These are phyloP conservation scores for Chironomus striatipennis DNA, from an alignment of 1,140 invertebrate species.

Conservation along the genomic window DNA sequence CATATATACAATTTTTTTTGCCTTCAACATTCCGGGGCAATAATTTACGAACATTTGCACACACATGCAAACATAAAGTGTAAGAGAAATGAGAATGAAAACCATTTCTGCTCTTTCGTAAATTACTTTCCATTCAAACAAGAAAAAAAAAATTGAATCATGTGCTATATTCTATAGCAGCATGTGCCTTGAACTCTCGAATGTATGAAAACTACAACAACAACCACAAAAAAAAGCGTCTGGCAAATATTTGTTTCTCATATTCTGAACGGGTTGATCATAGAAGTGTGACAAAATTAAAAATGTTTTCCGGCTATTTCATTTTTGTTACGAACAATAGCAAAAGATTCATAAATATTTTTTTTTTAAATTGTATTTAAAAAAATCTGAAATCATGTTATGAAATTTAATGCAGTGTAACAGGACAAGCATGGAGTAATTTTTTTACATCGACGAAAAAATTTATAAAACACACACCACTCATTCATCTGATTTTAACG, in stretches of 20 bases:
- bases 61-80: no score
- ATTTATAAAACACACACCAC: no score
- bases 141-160: background rate
- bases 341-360: conserved; percentile 14
- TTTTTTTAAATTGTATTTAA: background rate
- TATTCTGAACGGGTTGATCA: background rate
- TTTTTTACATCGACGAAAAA: background rate
- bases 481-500: background rate
- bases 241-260: conserved; percentile 4
- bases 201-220: background rate
- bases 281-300: conserved; percentile 9
- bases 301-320: conserved; percentile 12
- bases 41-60: no score
- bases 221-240: background rate
- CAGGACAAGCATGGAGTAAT: background rate
- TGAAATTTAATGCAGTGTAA: conserved; percentile 2
- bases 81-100: no score
- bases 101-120: no score
- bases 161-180: background rate
- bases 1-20: no score
- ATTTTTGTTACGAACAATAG: background rate
- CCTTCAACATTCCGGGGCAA: no score
- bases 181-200: background rate
- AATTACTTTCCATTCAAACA: no score
- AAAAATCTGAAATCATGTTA: conserved; percentile 1